Percentiles rank a stretch among this genome's conserved stretches.
Conservation (phyloP, 2,888 invertebrate species). For the Drosophila trichaetosa region DNA sequence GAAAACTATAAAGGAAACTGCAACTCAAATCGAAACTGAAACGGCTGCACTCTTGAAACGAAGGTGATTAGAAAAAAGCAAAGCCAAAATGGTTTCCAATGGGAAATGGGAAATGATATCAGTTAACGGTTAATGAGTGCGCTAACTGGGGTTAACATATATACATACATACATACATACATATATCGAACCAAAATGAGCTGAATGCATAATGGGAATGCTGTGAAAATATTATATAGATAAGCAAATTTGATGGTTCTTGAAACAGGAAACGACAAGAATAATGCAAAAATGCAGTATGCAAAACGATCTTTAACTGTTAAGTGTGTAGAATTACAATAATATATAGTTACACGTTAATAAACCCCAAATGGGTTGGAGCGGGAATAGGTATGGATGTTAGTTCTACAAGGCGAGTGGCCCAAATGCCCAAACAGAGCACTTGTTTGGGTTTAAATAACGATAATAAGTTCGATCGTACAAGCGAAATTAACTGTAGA, state of each 20-base stretch:
- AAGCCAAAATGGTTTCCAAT: constrained; percentile 18
- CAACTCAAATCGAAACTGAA: constrained; percentile 20
- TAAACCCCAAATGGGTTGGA: not conserved
- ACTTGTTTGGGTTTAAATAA: not conserved
- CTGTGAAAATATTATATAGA: not conserved
- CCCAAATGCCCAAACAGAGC: not conserved
- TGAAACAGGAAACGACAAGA: not conserved
- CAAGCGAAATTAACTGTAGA: not conserved
- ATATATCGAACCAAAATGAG: constrained; percentile 3
- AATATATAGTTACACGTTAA: not conserved
- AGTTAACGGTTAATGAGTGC: constrained; percentile 2
- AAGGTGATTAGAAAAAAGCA: constrained; percentile 30
- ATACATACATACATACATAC: constrained; percentile 4
- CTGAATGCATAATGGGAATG: not conserved
- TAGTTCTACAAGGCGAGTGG: not conserved
- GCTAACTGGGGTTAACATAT: constrained; percentile 2
- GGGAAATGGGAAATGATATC: not conserved
- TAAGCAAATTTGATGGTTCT: not conserved
- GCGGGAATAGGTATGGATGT: not conserved
- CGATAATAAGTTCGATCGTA: not conserved
- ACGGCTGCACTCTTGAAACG: constrained; percentile 29
- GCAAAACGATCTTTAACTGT: not conserved
- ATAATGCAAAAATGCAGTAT: not conserved
- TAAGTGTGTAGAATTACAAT: not conserved
- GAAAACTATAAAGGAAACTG: constrained; percentile 25